Percentiles rank a stretch among this genome's conserved stretches.
Conservation (phyloP, 1,140 invertebrate genomes). For the Caenorhabditis remanei region DNA sequence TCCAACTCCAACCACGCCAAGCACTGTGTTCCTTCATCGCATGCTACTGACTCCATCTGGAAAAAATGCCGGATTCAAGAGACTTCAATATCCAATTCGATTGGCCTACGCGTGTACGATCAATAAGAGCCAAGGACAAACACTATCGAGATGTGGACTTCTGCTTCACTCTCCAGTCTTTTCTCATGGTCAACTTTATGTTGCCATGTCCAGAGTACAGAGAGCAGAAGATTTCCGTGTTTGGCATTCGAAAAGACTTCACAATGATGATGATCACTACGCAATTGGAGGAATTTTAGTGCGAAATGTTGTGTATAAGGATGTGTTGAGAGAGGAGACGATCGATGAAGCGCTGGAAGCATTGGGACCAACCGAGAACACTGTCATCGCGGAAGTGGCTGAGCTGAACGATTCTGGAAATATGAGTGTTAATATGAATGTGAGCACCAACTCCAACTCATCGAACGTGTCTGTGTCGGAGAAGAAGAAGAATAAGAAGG, state of each 20-base stretch:
- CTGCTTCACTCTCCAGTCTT: constrained; percentile 78
- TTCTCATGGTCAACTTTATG: constrained; percentile 79
- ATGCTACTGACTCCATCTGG: not conserved
- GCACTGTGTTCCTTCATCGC: not conserved
- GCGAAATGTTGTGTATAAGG: not conserved
- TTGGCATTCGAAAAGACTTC: not conserved
- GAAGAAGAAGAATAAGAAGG: too few species aligned
- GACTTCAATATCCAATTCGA: constrained; percentile 78
- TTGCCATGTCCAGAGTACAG: constrained; percentile 61
- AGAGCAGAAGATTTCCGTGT: constrained; percentile 18
- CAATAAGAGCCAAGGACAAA: constrained; percentile 80
- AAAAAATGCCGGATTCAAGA: not conserved
- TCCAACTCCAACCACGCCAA: not conserved
- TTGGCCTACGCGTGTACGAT: constrained; percentile 80
- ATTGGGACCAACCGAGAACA: too few species aligned
- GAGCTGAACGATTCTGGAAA: too few species aligned
- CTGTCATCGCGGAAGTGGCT: too few species aligned
- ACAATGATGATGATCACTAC: not conserved
- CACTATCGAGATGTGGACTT: constrained; percentile 76
- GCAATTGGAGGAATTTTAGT: not conserved
- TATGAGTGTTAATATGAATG: too few species aligned
- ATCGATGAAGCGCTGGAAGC: not conserved
- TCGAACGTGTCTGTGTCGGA: too few species aligned
- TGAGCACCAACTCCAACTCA: too few species aligned
- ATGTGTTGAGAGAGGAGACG: not conserved